Percentiles rank a stretch among this genome's conserved stretches.
Evolutionary conservation across 2,888 invertebrate genomes (phyloP).

Genomic region (Plebejus argus): DNA sequence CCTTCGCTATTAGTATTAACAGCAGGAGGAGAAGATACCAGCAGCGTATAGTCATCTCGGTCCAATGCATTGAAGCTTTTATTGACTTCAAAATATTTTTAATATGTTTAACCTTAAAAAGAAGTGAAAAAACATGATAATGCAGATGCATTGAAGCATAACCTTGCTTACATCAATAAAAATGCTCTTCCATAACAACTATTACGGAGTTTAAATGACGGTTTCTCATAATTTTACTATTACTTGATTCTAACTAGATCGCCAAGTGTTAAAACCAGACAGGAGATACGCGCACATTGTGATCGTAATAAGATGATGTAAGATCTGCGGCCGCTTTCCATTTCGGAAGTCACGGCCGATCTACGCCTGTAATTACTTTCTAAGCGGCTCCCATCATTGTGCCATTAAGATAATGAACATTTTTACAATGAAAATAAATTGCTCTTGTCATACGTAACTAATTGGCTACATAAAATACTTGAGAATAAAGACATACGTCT

Average conservation of each 20-base stretch:
- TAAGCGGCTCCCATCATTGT: constrained; percentile 9
- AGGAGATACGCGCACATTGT: background rate
- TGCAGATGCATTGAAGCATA: no score
- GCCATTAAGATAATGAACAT: constrained; percentile 6
- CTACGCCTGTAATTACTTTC: constrained; percentile 12
- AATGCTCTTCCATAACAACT: no score
- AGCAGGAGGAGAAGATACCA: background rate
- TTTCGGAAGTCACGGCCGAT: constrained; percentile 24
- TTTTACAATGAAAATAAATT: background rate
- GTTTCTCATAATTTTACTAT: no score
- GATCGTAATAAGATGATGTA: constrained; percentile 4
- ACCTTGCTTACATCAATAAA: no score
- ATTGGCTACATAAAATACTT: background rate
- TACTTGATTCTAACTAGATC: background rate
- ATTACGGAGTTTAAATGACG: no score
- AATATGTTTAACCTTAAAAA: no score
- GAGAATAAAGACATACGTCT: background rate
- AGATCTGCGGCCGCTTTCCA: constrained; percentile 13
- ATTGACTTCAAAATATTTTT: no score
- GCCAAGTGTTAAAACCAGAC: background rate
- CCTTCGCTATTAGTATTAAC: background rate
- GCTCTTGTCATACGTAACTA: constrained; percentile 3
- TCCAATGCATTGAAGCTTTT: no score
- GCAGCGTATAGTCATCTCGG: no score
- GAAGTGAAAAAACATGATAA: no score